These are phyloP conservation scores for Ectemnius continuus DNA, from an alignment of 2,888 invertebrate species.

Conservation along the genomic window DNA sequence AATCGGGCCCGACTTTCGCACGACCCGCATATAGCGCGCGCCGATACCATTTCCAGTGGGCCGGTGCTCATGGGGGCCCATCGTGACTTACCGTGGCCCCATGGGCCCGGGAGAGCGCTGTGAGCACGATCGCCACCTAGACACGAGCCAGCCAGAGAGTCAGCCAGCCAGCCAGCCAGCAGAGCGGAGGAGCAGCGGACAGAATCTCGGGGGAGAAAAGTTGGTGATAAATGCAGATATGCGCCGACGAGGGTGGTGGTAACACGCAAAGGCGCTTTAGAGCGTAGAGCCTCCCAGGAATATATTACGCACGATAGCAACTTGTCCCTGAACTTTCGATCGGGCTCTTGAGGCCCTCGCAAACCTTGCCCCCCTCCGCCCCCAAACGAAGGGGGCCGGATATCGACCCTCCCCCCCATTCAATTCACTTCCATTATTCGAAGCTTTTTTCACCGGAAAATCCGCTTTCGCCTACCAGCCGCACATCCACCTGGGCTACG, in stretches of 20 bases:
- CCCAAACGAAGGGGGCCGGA: too few relatives aligned
- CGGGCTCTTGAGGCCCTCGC: too few relatives aligned
- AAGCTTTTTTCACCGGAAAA: too few relatives aligned
- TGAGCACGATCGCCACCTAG: constrained; percentile 50
- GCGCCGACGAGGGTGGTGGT: constrained; percentile 44
- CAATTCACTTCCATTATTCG: too few relatives aligned
- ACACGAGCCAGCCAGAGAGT: constrained; percentile 35
- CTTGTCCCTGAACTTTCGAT: too few relatives aligned
- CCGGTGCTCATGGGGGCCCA: constrained; percentile 21
- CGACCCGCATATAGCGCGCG: constrained; percentile 48
- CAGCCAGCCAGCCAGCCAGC: too few relatives aligned
- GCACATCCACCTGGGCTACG: too few relatives aligned
- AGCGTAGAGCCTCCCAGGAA: constrained; percentile 13
- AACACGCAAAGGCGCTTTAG: constrained; percentile 63
- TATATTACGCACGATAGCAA: background rate
- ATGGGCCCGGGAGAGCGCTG: constrained; percentile 35
- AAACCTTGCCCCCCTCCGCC: background rate
- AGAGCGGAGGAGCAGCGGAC: constrained; percentile 18
- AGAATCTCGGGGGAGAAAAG: constrained; percentile 51
- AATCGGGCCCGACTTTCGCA: constrained; percentile 64
- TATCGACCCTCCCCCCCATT: too few relatives aligned
- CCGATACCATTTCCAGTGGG: constrained; percentile 46
- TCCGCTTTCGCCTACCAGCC: too few relatives aligned
- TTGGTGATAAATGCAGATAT: constrained; percentile 67
- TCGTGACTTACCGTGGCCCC: constrained; percentile 60